A percentile compares a stretch with the other conserved stretches of the same genome.
Conservation (phyloP, 1,140 invertebrate genomes). For the Drosophila parabipectinata region DNA sequence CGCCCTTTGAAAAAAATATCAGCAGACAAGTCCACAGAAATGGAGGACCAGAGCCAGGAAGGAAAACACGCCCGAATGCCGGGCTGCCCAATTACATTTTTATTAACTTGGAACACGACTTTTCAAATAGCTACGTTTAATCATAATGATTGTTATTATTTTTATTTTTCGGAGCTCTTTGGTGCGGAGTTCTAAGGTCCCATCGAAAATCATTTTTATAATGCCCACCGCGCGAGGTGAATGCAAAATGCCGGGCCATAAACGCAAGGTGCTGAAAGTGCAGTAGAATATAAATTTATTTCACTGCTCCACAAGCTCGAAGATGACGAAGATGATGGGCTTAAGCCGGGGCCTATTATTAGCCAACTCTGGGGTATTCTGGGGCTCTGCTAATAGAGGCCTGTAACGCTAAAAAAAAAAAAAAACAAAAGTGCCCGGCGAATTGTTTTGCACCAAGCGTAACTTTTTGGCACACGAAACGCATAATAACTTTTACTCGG, state of each 20-base stretch:
- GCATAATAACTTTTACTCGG: constrained; percentile 23
- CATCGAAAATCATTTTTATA: constrained; percentile 39
- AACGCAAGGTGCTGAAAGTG: constrained; percentile 66
- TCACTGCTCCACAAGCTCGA: constrained; percentile 23
- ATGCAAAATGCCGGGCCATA: constrained; percentile 40
- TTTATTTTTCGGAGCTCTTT: constrained; percentile 38
- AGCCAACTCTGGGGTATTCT: constrained; percentile 36
- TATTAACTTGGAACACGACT: constrained; percentile 83
- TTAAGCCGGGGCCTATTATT: constrained; percentile 46
- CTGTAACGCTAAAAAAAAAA: constrained; percentile 6
- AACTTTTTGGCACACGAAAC: constrained; percentile 61
- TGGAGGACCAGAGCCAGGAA: constrained; percentile 27
- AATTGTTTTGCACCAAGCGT: constrained; percentile 67
- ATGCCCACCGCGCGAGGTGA: constrained; percentile 36
- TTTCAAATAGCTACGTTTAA: constrained; percentile 81
- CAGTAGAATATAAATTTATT: constrained; percentile 67
- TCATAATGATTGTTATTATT: constrained; percentile 83
- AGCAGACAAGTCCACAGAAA: constrained; percentile 28
- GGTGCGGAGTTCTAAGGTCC: constrained; percentile 49
- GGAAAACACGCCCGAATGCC: constrained; percentile 51
- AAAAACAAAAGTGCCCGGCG: constrained; percentile 37
- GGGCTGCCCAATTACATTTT: constrained; percentile 81
- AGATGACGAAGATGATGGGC: constrained; percentile 18
- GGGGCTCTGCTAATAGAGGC: constrained; percentile 29
- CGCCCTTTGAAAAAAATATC: constrained; percentile 1